These are phyloP conservation scores for Metopia argyrocephala DNA, from an alignment of 2,888 invertebrate species.

Conservation along the genomic window DNA sequence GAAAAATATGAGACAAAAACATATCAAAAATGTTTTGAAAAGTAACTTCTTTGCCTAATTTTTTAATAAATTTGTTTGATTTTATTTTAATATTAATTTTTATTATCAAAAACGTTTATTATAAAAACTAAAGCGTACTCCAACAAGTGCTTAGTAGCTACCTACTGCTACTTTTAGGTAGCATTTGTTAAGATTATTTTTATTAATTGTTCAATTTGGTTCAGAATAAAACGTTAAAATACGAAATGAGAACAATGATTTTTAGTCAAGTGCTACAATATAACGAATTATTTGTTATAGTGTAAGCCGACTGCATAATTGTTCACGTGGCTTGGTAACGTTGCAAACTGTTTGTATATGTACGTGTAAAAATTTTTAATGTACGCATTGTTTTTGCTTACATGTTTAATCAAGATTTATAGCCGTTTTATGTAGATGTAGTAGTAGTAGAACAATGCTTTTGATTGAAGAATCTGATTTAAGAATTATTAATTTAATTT, in stretches of 20 bases:
- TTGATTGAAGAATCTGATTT: slow-evolving; percentile 20
- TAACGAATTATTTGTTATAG: not conserved
- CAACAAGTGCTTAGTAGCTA: too few relatives aligned
- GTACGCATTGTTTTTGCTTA: slow-evolving; percentile 44
- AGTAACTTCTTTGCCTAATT: too few relatives aligned
- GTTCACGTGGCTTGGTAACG: slow-evolving; percentile 47
- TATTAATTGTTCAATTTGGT: too few relatives aligned
- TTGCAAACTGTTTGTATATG: slow-evolving; percentile 45
- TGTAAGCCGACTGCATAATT: slow-evolving; percentile 26
- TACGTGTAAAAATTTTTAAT: slow-evolving; percentile 60
- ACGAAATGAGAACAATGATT: not conserved
- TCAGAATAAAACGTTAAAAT: not conserved
- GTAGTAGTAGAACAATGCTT: slow-evolving; percentile 33
- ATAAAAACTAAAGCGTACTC: too few relatives aligned
- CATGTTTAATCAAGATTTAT: slow-evolving; percentile 20
- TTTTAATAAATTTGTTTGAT: too few relatives aligned
- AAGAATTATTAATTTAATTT: slow-evolving; percentile 37
- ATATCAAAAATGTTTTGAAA: too few relatives aligned
- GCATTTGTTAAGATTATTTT: too few relatives aligned
- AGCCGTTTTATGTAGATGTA: slow-evolving; percentile 10
- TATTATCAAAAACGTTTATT: too few relatives aligned
- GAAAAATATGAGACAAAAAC: too few relatives aligned
- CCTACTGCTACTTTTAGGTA: too few relatives aligned
- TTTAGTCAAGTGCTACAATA: not conserved
- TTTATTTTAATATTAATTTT: too few relatives aligned